These are phyloP conservation scores for Drosophila atripex DNA, from an alignment of 2,888 invertebrate genomes.

Conservation along the genomic window DNA sequence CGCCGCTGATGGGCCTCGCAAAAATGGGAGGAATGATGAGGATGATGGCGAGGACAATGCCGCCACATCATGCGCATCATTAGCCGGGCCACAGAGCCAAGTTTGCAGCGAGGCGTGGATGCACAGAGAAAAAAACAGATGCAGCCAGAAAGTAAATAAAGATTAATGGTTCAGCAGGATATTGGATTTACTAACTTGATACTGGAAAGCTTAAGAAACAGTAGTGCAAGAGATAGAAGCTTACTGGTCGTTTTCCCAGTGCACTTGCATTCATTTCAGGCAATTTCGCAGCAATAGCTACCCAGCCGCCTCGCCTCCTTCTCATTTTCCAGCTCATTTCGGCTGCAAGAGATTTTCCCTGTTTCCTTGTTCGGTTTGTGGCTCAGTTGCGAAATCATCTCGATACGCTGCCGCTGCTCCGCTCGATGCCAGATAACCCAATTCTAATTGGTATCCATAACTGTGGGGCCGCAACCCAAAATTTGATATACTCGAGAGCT, in stretches of 20 bases:
- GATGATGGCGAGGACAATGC: conserved; percentile 59
- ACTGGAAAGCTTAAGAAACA: background rate
- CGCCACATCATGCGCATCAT: conserved; percentile 77
- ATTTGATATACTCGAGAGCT: conserved; percentile 38
- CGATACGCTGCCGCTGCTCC: conserved; percentile 1
- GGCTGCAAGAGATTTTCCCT: conserved; percentile 22
- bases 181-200: background rate
- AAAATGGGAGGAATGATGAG: background rate
- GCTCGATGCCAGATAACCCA: conserved; percentile 38
- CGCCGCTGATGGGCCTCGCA: conserved; percentile 31
- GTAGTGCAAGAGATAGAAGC: background rate
- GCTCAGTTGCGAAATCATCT: conserved; percentile 6
- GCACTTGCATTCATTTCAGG: conserved; percentile 18
- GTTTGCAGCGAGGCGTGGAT: background rate
- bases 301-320: background rate
- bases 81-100: conserved; percentile 56
- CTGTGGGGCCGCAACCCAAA: conserved; percentile 41
- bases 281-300: conserved; percentile 4
- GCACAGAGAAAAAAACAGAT: background rate
- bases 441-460: conserved; percentile 67
- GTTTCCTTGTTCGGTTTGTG: conserved; percentile 25
- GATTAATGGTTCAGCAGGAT: background rate
- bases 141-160: background rate
- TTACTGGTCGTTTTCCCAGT: background rate
- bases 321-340: conserved; percentile 43